Percentiles rank a stretch among this genome's conserved stretches.
These are phyloP conservation scores for Parascotia fuliginaria DNA, from an alignment of 2,888 invertebrate genomes.

Conservation along the genomic window DNA sequence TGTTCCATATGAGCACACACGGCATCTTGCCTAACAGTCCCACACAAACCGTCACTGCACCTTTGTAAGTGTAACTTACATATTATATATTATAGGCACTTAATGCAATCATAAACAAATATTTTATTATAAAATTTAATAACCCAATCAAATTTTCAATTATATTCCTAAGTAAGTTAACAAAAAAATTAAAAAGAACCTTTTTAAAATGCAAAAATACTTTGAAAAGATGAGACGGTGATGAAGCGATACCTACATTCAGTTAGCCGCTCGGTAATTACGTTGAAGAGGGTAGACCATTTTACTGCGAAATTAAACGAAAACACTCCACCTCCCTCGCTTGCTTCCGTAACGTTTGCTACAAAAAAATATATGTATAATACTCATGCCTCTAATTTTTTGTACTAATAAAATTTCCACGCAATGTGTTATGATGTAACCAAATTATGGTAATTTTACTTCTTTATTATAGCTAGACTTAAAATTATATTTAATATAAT, in stretches of 20 bases:
- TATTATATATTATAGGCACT: no score
- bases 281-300: slow-evolving; percentile 70
- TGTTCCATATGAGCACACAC: no score
- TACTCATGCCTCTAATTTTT: slow-evolving; percentile 24
- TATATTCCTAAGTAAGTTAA: slow-evolving; percentile 46
- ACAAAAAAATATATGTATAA: slow-evolving; percentile 42
- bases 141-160: slow-evolving; percentile 54
- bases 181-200: slow-evolving; percentile 51
- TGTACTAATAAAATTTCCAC: not conserved
- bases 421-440: not conserved
- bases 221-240: slow-evolving; percentile 61
- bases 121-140: slow-evolving; percentile 34
- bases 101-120: not conserved
- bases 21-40: no score
- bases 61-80: no score
- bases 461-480: not conserved
- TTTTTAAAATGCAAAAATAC: slow-evolving; percentile 71
- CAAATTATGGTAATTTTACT: not conserved
- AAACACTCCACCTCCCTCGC: slow-evolving; percentile 65
- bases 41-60: no score
- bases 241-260: slow-evolving; percentile 67
- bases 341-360: slow-evolving; percentile 45
- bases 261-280: slow-evolving; percentile 71
- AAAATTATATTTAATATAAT: no score
- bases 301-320: slow-evolving; percentile 78